Evolutionary conservation across 2,888 invertebrate genomes (phyloP).

Genomic region (Pachycephus smyrnensis): DNA sequence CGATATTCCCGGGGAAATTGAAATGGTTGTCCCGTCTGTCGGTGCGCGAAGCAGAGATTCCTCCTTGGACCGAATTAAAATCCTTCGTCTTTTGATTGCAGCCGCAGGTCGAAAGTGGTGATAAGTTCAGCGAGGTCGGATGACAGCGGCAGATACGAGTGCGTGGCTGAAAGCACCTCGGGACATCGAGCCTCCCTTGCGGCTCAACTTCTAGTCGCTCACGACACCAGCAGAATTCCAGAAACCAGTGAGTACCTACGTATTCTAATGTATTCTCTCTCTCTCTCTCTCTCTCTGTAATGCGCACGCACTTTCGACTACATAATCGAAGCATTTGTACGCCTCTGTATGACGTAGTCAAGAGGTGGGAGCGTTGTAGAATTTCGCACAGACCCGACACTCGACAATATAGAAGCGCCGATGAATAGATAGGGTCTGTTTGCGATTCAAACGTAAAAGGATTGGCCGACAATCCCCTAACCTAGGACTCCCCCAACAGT

Average conservation of each 20-base stretch:
- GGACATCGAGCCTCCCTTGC: constrained; percentile 72
- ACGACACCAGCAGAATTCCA: constrained; percentile 68
- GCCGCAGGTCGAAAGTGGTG: constrained; percentile 86
- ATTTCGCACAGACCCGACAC: constrained; percentile 45
- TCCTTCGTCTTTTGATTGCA: constrained; percentile 62
- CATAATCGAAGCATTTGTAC: not conserved
- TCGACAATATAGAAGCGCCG: constrained; percentile 46
- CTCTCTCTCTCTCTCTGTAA: not conserved
- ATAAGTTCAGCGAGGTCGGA: constrained; percentile 80
- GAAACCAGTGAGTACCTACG: constrained; percentile 68
- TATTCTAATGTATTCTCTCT: not conserved
- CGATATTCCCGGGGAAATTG: no score
- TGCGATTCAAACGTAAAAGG: constrained; percentile 33
- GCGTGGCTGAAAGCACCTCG: constrained; percentile 80
- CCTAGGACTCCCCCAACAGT: no score
- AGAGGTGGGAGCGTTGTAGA: constrained; percentile 33
- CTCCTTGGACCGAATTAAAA: no score
- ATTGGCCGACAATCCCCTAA: no score
- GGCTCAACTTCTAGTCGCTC: constrained; percentile 69
- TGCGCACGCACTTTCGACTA: not conserved
- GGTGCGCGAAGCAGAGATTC: no score
- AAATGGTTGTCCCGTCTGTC: no score
- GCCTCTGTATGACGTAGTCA: not conserved
- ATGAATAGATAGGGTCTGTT: constrained; percentile 54
- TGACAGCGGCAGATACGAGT: constrained; percentile 86